Evolutionary conservation across 2,888 invertebrate species (phyloP).

Genomic region (Campaea margaritaria): DNA sequence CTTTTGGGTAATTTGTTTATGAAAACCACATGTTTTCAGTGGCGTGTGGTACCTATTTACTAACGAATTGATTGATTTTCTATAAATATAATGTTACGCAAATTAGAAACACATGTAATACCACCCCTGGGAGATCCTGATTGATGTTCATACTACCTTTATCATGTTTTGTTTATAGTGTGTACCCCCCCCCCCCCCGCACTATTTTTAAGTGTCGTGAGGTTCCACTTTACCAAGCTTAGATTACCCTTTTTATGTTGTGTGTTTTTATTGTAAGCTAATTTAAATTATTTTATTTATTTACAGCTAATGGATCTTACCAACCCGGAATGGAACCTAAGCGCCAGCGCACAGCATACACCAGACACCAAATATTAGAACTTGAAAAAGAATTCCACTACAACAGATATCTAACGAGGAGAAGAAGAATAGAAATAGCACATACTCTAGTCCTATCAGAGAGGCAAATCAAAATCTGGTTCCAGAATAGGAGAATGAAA

Average conservation of each 20-base stretch:
- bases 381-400: conserved; percentile 99
- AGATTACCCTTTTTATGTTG: neutral
- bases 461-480: conserved; percentile 95
- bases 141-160: too few relatives aligned
- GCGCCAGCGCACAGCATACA: conserved; percentile 98
- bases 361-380: conserved; percentile 98
- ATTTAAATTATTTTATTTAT: conserved; percentile 65
- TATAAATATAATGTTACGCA: neutral
- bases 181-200: neutral
- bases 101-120: too few relatives aligned
- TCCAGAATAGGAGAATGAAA: conserved; percentile 93
- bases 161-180: too few relatives aligned
- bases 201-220: neutral
- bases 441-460: conserved; percentile 97
- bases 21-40: neutral
- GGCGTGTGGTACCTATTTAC: neutral
- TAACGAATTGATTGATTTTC: neutral
- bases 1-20: conserved; percentile 1
- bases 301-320: conserved; percentile 93
- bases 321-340: conserved; percentile 98
- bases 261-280: conserved; percentile 16
- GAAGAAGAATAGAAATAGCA: conserved; percentile 98
- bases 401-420: conserved; percentile 97
- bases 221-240: too few relatives aligned
- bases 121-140: too few relatives aligned